A percentile compares a stretch with the other conserved stretches of the same genome.
Conservation (phyloP, 2,888 invertebrate genomes). For the Lapara coniferarum region DNA sequence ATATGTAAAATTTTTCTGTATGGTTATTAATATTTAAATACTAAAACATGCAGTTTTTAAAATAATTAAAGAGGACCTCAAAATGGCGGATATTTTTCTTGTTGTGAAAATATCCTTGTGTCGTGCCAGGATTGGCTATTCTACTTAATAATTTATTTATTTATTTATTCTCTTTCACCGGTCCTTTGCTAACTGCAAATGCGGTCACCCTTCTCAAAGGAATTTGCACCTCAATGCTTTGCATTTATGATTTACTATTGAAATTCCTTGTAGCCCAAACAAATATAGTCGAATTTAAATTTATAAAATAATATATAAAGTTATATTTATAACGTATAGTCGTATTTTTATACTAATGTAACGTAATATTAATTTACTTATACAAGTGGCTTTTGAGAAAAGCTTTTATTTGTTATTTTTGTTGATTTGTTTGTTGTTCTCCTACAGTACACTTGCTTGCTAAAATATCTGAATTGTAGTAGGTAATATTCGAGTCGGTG, state of each 20-base stretch:
- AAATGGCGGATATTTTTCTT: too few relatives aligned
- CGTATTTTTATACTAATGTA: slow-evolving; percentile 41
- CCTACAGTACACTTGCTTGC: slow-evolving; percentile 4
- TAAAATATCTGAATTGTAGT: neutral
- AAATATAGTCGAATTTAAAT: neutral
- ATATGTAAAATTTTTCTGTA: neutral
- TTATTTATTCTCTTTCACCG: too few relatives aligned
- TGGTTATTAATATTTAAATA: too few relatives aligned
- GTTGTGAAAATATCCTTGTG: too few relatives aligned
- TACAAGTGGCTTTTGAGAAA: slow-evolving; percentile 16
- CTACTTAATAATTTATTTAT: too few relatives aligned
- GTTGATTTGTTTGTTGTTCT: slow-evolving; percentile 27
- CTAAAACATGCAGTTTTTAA: too few relatives aligned
- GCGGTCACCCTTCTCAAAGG: neutral
- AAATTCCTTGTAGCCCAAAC: neutral
- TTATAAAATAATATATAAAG: slow-evolving; percentile 25
- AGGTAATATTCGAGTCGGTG: too few relatives aligned
- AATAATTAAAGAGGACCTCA: too few relatives aligned
- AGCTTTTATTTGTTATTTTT: slow-evolving; percentile 36
- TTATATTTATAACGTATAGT: slow-evolving; percentile 37
- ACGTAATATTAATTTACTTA: slow-evolving; percentile 31
- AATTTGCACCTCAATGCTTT: neutral
- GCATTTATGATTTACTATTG: neutral
- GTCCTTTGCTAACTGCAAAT: too few relatives aligned
- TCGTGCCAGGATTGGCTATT: too few relatives aligned